Conservation (phyloP, 1,140 invertebrate genomes). For the Musca domestica region DNA sequence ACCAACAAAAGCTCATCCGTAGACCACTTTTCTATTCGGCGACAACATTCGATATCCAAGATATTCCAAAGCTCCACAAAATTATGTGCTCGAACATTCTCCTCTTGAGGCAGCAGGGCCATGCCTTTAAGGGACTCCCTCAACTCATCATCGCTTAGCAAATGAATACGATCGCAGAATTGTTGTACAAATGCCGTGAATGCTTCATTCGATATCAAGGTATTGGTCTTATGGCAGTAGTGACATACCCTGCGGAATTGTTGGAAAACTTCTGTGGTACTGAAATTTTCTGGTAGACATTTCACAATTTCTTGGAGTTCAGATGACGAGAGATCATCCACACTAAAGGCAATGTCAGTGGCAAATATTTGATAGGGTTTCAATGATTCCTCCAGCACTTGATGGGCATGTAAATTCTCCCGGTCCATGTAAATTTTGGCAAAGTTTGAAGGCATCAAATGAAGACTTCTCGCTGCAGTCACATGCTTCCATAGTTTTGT, state of each 20-base stretch:
- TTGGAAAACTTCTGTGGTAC: not conserved
- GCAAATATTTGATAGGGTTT: constrained; percentile 42
- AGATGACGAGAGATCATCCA: not conserved
- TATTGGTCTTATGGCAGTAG: constrained; percentile 30
- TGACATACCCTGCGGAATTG: constrained; percentile 50
- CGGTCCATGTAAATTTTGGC: constrained; percentile 37
- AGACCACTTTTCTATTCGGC: constrained; percentile 50
- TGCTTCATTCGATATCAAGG: constrained; percentile 40
- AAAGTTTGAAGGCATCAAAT: not conserved
- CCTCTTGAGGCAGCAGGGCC: constrained; percentile 44
- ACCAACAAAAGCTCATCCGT: constrained; percentile 53
- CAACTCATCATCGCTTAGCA: constrained; percentile 54
- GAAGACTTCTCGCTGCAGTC: not conserved
- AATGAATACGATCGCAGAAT: constrained; percentile 51
- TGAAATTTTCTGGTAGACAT: too few relatives aligned
- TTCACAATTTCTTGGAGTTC: too few relatives aligned
- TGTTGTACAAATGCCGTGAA: constrained; percentile 54
- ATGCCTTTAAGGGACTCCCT: constrained; percentile 47
- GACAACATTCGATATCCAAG: constrained; percentile 58
- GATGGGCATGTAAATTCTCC: constrained; percentile 50
- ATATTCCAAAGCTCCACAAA: constrained; percentile 58
- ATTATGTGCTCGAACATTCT: constrained; percentile 46
- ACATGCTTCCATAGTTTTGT: too few relatives aligned
- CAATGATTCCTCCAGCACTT: constrained; percentile 39
- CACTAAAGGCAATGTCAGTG: not conserved